Conservation (phyloP, 1,140 invertebrate species). For the Procambarus clarkii region DNA sequence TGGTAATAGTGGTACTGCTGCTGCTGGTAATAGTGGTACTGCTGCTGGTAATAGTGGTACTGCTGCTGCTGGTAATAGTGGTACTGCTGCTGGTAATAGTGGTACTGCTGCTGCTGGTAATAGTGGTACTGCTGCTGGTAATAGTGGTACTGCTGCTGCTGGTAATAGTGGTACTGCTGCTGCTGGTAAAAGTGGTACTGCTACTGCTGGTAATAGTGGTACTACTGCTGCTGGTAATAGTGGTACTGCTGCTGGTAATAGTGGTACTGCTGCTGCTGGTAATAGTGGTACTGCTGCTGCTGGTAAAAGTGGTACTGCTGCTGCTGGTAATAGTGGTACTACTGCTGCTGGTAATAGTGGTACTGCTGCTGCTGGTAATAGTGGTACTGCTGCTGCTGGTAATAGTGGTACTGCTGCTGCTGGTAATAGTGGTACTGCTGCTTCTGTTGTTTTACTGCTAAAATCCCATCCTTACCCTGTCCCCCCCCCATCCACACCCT, state of each 20-base stretch:
- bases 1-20: not conserved
- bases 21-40: not conserved
- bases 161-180: constrained; percentile 11
- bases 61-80: no score
- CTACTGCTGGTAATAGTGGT: not conserved
- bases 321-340: constrained; percentile 11
- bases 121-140: not conserved
- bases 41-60: no score
- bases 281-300: not conserved
- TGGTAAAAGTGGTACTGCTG: not conserved
- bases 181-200: not conserved
- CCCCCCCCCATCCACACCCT: no score
- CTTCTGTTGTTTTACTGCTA: no score
- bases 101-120: constrained; percentile 17
- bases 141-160: not conserved
- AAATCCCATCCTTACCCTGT: no score
- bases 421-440: no score
- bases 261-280: constrained; percentile 20
- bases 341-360: not conserved
- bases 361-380: not conserved
- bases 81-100: not conserved
- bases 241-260: not conserved
- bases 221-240: no score
- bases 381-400: no score
- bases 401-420: no score